phyloP scores from a whole-genome alignment of 2,797 vertebrate species.

The Siniperca undulata region DNA sequence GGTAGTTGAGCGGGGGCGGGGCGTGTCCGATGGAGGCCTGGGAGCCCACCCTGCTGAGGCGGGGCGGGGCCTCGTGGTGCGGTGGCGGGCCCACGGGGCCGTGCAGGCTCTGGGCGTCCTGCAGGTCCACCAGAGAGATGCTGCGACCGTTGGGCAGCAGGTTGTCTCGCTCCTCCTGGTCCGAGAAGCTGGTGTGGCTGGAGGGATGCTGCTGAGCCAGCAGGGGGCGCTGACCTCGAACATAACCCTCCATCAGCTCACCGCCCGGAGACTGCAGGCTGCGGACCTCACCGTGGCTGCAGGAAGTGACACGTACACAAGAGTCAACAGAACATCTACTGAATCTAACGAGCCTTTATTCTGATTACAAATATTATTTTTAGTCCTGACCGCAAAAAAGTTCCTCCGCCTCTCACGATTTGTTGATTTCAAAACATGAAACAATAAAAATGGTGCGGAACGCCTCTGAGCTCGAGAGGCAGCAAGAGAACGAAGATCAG shows the following conservation, averaged over 20 bases:
- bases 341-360: too few relatives aligned
- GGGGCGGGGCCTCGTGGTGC: constrained; percentile 86
- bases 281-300: constrained; percentile 85
- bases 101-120: constrained; percentile 86
- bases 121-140: constrained; percentile 95
- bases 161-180: constrained; percentile 88
- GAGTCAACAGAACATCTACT: neutral
- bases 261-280: constrained; percentile 88
- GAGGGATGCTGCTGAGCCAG: constrained; percentile 87
- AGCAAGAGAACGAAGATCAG: too few relatives aligned
- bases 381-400: too few relatives aligned
- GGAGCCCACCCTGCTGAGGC: constrained; percentile 86
- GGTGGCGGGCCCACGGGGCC: constrained; percentile 65
- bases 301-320: constrained; percentile 1
- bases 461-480: too few relatives aligned
- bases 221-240: constrained; percentile 86
- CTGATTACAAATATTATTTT: too few relatives aligned
- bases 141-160: constrained; percentile 90
- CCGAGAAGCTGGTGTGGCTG: constrained; percentile 87
- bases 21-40: constrained; percentile 89
- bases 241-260: constrained; percentile 85
- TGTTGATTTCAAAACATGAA: too few relatives aligned
- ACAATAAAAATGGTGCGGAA: too few relatives aligned
- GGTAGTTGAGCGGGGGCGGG: constrained; percentile 71
- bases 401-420: too few relatives aligned